Evolutionary conservation across 1,140 invertebrate species (phyloP).

Genomic region (Bombus cullumanus): DNA sequence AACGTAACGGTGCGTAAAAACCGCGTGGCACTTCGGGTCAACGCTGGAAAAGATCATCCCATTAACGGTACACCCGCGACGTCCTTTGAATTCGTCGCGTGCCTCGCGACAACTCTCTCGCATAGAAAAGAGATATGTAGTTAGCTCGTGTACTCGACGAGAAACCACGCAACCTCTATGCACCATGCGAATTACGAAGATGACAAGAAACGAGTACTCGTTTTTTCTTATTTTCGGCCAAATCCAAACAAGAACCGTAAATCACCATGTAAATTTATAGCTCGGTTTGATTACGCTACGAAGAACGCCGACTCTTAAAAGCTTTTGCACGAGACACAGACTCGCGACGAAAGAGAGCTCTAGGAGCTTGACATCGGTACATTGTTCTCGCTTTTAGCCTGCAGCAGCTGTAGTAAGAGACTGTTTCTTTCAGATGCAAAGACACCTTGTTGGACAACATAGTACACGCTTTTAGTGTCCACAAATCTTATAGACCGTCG

Average conservation of each 20-base stretch:
- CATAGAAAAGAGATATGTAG: not conserved
- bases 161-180: no score
- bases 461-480: no score
- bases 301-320: no score
- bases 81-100: slow-evolving; percentile 40
- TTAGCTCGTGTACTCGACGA: no score
- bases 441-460: not conserved
- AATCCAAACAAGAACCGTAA: not conserved
- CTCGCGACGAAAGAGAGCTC: not conserved
- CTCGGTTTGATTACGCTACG: no score
- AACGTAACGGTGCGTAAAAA: slow-evolving; percentile 47
- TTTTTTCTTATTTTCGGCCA: no score
- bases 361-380: not conserved
- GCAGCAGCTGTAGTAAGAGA: not conserved
- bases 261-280: not conserved
- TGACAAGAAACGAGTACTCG: no score
- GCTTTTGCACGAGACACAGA: not conserved
- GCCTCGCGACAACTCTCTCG: not conserved
- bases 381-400: not conserved
- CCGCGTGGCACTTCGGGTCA: not conserved
- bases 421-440: not conserved
- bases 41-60: slow-evolving; percentile 21
- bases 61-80: slow-evolving; percentile 39
- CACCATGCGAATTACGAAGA: no score
- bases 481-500: not conserved